Percentiles rank a stretch among this genome's conserved stretches.
Conservation (phyloP, 2,888 invertebrate species). For the Leptopilina myrica region DNA sequence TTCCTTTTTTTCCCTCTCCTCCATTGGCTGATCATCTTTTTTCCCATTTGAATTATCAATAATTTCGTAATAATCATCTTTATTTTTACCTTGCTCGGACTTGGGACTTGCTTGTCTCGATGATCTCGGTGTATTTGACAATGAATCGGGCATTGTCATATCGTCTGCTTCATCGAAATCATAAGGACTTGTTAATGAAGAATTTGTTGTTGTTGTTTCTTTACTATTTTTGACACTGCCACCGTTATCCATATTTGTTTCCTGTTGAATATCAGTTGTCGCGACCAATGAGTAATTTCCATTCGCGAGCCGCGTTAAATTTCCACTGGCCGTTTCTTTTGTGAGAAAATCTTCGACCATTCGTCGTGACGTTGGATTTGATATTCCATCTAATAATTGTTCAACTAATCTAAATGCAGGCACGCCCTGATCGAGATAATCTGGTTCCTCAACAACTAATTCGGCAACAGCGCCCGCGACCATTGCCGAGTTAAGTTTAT, state of each 20-base stretch:
- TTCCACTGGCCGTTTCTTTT: slow-evolving; percentile 84
- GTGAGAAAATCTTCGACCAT: slow-evolving; percentile 81
- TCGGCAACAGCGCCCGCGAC: slow-evolving; percentile 85
- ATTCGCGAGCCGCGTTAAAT: slow-evolving; percentile 83
- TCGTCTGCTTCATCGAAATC: slow-evolving; percentile 67
- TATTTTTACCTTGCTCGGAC: slow-evolving; percentile 58
- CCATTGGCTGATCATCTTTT: slow-evolving; percentile 25
- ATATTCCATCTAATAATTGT: slow-evolving; percentile 79
- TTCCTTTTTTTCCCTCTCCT: slow-evolving; percentile 42
- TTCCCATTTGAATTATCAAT: slow-evolving; percentile 57
- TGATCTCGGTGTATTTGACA: slow-evolving; percentile 67
- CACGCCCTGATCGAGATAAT: slow-evolving; percentile 84
- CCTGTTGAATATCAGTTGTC: slow-evolving; percentile 66
- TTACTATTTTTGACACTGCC: slow-evolving; percentile 53
- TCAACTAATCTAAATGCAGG: slow-evolving; percentile 83
- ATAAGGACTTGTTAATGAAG: slow-evolving; percentile 57
- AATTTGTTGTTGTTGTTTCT: slow-evolving; percentile 47
- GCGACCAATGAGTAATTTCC: slow-evolving; percentile 84
- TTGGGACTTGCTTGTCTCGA: slow-evolving; percentile 68
- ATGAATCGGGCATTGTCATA: slow-evolving; percentile 65
- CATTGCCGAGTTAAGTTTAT: slow-evolving; percentile 75
- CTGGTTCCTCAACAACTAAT: slow-evolving; percentile 84
- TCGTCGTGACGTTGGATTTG: slow-evolving; percentile 82
- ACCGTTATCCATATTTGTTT: slow-evolving; percentile 47
- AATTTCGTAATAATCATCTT: slow-evolving; percentile 68